These are phyloP conservation scores for Dufourea novaeangliae DNA, from an alignment of 1,140 invertebrate species.

Conservation along the genomic window DNA sequence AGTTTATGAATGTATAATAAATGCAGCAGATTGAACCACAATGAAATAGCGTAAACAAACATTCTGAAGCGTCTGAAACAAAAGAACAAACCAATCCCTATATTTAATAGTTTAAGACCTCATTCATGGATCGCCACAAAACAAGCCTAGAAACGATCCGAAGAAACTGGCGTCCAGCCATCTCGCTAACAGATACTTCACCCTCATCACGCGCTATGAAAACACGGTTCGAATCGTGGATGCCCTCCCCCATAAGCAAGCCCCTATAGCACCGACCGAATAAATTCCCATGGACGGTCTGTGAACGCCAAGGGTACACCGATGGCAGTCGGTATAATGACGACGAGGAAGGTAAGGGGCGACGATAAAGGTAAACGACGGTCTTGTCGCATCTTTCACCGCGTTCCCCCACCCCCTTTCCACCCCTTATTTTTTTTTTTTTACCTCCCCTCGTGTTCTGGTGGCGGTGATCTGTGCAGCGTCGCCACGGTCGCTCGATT, in stretches of 20 bases:
- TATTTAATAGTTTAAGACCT: too few species aligned
- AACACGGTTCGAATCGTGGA: slow-evolving; percentile 16
- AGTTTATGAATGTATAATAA: too few species aligned
- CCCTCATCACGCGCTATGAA: neutral
- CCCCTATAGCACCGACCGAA: slow-evolving; percentile 19
- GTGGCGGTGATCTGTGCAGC: slow-evolving; percentile 34
- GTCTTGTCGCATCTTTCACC: slow-evolving; percentile 61
- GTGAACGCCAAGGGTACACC: slow-evolving; percentile 2
- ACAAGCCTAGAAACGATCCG: neutral
- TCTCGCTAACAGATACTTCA: neutral
- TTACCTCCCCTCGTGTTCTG: neutral
- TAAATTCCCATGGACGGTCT: slow-evolving; percentile 1
- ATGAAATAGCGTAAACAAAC: too few species aligned
- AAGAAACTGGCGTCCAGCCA: neutral
- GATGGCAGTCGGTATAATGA: slow-evolving; percentile 52
- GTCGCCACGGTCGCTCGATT: slow-evolving; percentile 65
- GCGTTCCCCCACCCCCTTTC: slow-evolving; percentile 17
- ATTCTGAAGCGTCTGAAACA: too few species aligned
- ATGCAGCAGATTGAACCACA: too few species aligned
- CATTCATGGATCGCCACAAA: too few species aligned
- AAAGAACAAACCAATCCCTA: too few species aligned
- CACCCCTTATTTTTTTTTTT: neutral
- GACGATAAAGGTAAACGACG: slow-evolving; percentile 63
- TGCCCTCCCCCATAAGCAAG: neutral
- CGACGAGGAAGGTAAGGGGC: slow-evolving; percentile 47